phyloP scores from a whole-genome alignment of 2,113 vertebrate species.

The Elephas maximus region DNA sequence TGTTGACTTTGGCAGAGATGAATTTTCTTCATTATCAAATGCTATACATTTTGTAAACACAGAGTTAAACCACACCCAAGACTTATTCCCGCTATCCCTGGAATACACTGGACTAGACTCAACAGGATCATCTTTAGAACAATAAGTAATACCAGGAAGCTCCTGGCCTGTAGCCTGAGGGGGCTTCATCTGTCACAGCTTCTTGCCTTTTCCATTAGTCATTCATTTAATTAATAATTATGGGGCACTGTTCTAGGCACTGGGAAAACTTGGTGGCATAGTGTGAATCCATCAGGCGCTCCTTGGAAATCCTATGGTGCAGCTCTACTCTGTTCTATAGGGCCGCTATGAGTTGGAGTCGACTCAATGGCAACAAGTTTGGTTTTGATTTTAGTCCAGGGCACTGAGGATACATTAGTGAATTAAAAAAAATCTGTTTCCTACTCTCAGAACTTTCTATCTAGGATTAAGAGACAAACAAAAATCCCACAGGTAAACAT shows the following conservation, averaged over 20 bases:
- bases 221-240: not conserved
- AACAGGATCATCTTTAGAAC: not conserved
- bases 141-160: not conserved
- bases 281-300: too few species aligned
- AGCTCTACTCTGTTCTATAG: too few species aligned
- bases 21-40: not conserved
- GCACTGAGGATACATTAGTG: not conserved
- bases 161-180: too few species aligned
- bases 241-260: not conserved
- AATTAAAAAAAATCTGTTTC: not conserved
- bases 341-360: too few species aligned
- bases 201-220: not conserved
- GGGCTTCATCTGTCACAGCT: not conserved
- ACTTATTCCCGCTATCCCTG: not conserved
- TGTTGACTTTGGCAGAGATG: slow-evolving; percentile 43
- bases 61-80: not conserved
- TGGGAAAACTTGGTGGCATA: too few species aligned
- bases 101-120: not conserved
- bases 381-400: too few species aligned
- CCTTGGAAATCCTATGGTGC: too few species aligned
- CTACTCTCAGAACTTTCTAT: not conserved
- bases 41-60: slow-evolving; percentile 36
- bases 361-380: too few species aligned
- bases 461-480: not conserved
- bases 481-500: not conserved